Evolutionary conservation across 2,888 invertebrate genomes (phyloP), one percentile per base, ranked within the genome.

Genomic region (Thelaira solivaga): DNA sequence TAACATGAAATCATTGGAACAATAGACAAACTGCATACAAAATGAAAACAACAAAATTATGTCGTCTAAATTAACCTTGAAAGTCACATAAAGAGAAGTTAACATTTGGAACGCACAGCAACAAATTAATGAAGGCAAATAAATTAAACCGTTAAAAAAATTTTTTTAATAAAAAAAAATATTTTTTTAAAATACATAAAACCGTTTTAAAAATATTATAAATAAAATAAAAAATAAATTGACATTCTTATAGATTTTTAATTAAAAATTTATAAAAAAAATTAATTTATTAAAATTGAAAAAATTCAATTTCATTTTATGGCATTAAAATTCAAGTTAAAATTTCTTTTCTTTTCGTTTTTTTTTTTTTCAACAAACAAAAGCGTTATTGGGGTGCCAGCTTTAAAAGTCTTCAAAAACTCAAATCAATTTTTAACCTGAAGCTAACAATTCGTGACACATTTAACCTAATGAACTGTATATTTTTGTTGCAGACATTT

Each of bases 381-480:
- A 64, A 36, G 22, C 36, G 47, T 47, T 34, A 16, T 51, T 20
- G 41, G 16, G 20, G 18, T 34, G 26, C 11, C 13, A 16, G 18
- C 13, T 18, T 16, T 4, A 49, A 36, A 20, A 26, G 13, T 57
- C 36, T 45, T 51, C 26, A 68, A 7, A 64, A 49, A 29, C 8
- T 10, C 36, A 39, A 51, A 45, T 64, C 26, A 51, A 39, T 49
- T 61, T 67, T 55, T 68, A 77, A 73, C 77, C 77, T 73, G 68
- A 57, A 73, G 73, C 77, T 18, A 51, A 62, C 43, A 73, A 77
- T 73, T 77, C 77, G 77, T 77, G 77, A 77, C 73, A 64, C 68
- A 73, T 73, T 77, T 77, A 77, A 77, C 73, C 73, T 45, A 73
- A 47, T 73, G 77, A 77, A 77, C 73, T 53, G 68, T 68, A 45